phyloP scores from a whole-genome alignment of 2,797 vertebrate species.

The Clamator glandarius region DNA sequence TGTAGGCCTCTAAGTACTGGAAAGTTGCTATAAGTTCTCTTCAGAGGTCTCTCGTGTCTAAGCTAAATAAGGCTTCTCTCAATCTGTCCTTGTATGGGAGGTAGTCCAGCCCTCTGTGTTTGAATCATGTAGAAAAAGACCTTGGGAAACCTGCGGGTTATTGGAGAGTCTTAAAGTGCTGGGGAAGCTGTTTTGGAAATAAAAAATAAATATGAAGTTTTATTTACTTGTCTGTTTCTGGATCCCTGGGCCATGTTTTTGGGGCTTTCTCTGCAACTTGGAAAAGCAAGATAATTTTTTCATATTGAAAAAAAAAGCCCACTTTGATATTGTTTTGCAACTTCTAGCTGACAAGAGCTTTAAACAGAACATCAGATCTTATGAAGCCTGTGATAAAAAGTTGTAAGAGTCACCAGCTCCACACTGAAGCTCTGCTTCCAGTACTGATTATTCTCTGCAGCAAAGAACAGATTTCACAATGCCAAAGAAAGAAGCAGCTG shows the following conservation, averaged over 20 bases:
- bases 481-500: constrained; percentile 3
- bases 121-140: not conserved
- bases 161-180: not conserved
- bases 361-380: constrained; percentile 18
- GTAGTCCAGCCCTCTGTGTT: not conserved
- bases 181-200: not conserved
- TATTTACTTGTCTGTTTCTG: constrained; percentile 35
- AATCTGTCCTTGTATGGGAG: too few relatives aligned
- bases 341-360: constrained; percentile 13
- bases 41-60: too few relatives aligned
- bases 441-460: not conserved
- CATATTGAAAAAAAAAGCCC: not conserved
- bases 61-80: too few relatives aligned
- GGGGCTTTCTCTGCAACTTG: not conserved
- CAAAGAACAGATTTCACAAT: constrained; percentile 30
- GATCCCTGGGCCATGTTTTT: not conserved
- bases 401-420: not conserved
- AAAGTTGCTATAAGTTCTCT: too few relatives aligned
- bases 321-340: constrained; percentile 28
- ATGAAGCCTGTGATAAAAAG: constrained; percentile 13
- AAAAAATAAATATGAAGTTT: not conserved
- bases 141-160: not conserved
- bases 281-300: not conserved
- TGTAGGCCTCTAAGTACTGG: too few relatives aligned
- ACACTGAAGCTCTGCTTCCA: not conserved